Conservation (phyloP, 2,797 vertebrate species). For the Poeciliopsis presidionis region DNA sequence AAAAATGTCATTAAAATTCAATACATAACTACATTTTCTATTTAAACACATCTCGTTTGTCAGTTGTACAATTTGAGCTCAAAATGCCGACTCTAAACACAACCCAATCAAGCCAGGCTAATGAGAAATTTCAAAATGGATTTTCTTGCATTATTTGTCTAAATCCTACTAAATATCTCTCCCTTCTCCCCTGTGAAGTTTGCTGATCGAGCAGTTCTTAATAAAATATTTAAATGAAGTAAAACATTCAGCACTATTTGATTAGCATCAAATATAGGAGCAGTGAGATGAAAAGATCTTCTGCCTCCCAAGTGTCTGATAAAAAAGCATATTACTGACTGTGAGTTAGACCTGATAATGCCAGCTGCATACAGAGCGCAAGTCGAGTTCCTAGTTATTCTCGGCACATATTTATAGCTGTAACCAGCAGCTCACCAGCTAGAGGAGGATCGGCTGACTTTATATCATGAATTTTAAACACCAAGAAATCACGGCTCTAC, state of each 20-base stretch:
- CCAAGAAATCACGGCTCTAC: constrained; percentile 18
- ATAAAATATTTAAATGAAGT: constrained; percentile 25
- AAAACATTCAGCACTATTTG: constrained; percentile 28
- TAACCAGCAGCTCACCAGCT: constrained; percentile 42
- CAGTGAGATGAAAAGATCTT: constrained; percentile 30
- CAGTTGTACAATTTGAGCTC: neutral
- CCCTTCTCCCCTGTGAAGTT: neutral
- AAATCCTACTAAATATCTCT: constrained; percentile 8
- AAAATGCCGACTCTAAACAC: constrained; percentile 2
- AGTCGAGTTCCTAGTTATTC: constrained; percentile 51
- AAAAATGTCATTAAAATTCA: neutral
- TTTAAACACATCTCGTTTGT: constrained; percentile 1
- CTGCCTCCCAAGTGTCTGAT: constrained; percentile 38
- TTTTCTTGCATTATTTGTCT: neutral
- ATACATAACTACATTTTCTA: neutral
- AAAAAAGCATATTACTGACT: constrained; percentile 47
- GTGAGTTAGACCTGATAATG: constrained; percentile 43
- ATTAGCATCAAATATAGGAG: constrained; percentile 43
- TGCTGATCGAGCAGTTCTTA: constrained; percentile 4
- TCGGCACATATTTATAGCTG: constrained; percentile 54
- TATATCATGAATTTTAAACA: constrained; percentile 46
- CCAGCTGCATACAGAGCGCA: constrained; percentile 59
- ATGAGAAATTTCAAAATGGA: neutral
- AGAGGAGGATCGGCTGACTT: constrained; percentile 37
- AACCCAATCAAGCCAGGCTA: neutral